These are phyloP conservation scores for Ammospiza caudacuta DNA, from an alignment of 2,113 vertebrate species.

Conservation along the genomic window DNA sequence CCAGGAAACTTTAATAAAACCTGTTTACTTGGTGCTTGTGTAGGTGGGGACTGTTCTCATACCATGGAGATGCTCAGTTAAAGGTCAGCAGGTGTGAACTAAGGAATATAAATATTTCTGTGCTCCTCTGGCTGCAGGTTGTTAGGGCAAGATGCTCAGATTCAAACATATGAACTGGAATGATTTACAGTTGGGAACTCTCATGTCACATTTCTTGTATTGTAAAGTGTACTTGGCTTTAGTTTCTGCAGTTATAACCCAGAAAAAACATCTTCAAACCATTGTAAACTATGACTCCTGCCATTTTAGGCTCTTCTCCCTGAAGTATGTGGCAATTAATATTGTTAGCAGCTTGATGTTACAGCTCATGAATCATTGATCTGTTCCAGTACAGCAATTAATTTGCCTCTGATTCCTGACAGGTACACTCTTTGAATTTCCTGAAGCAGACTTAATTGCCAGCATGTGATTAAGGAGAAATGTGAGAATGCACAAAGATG, in stretches of 20 bases:
- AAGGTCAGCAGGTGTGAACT: slow-evolving; percentile 7
- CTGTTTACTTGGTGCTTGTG: background rate
- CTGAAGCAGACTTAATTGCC: slow-evolving; percentile 20
- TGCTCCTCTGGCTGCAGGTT: background rate
- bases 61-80: background rate
- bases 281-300: background rate
- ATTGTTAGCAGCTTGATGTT: slow-evolving; percentile 27
- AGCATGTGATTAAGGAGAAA: slow-evolving; percentile 9
- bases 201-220: background rate
- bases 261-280: background rate
- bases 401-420: slow-evolving; percentile 27
- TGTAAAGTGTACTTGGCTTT: background rate
- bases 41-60: background rate
- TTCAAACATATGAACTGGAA: background rate
- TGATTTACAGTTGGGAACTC: background rate
- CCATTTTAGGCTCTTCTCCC: background rate
- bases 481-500: background rate
- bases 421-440: slow-evolving; percentile 25
- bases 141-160: background rate
- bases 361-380: slow-evolving; percentile 47
- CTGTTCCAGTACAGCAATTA: slow-evolving; percentile 34
- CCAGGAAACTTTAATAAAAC: background rate
- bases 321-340: slow-evolving; percentile 31
- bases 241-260: background rate
- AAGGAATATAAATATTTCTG: slow-evolving; percentile 5